A percentile compares a stretch with the other conserved stretches of the same genome.
phyloP scores from a whole-genome alignment of 2,888 invertebrate species.

The Carabus problematicus region DNA sequence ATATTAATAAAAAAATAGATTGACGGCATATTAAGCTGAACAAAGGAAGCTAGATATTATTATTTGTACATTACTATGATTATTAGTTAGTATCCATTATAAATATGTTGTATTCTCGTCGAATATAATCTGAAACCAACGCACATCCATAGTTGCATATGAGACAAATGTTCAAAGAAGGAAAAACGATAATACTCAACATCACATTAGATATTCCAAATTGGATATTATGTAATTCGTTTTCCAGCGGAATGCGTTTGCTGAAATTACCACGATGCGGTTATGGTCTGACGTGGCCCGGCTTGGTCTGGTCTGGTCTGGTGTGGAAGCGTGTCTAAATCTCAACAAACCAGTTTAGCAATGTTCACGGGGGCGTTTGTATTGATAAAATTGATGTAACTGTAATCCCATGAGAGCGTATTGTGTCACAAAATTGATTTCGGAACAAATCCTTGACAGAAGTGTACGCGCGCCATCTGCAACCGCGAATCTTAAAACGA shows the following conservation, averaged over 20 bases:
- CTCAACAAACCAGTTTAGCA: conserved; percentile 40
- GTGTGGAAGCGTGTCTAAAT: conserved; percentile 33
- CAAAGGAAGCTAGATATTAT: too few relatives aligned
- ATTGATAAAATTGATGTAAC: conserved; percentile 42
- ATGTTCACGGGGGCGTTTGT: conserved; percentile 19
- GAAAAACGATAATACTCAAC: background rate
- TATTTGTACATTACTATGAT: too few relatives aligned
- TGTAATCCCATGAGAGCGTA: conserved; percentile 41
- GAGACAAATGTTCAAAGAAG: too few relatives aligned
- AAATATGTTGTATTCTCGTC: too few relatives aligned
- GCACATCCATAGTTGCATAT: too few relatives aligned
- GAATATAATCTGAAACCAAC: too few relatives aligned
- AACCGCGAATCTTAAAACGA: conserved; percentile 35
- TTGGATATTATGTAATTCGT: too few relatives aligned
- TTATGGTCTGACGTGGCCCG: background rate
- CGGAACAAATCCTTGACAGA: conserved; percentile 42
- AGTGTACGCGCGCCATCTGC: conserved; percentile 22
- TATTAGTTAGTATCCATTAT: too few relatives aligned
- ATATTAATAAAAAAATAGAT: too few relatives aligned
- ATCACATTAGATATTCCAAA: background rate
- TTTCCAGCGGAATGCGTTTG: too few relatives aligned
- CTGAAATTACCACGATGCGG: background rate
- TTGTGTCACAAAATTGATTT: conserved; percentile 43
- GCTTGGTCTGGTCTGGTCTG: background rate
- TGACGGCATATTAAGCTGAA: too few relatives aligned